Percentiles rank a stretch among this genome's conserved stretches.
Evolutionary conservation across 2,113 vertebrate genomes (phyloP).

Genomic region (Phasianus colchicus): DNA sequence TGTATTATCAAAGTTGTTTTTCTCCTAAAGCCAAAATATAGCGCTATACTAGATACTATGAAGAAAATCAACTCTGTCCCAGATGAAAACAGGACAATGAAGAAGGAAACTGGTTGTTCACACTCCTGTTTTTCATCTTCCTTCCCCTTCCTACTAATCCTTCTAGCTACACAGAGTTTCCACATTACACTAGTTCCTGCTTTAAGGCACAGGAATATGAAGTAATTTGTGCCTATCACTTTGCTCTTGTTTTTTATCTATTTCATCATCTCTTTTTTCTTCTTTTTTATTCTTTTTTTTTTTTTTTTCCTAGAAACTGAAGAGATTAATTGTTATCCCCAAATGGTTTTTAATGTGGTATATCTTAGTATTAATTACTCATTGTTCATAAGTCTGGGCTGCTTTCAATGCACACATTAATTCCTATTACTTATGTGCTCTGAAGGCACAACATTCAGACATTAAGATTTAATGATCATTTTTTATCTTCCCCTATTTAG

Average conservation of each 20-base stretch:
- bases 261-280: not conserved
- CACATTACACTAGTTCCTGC: rapidly evolving
- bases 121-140: not conserved
- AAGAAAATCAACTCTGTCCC: too few relatives aligned
- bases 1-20: too few relatives aligned
- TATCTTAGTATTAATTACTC: slow-evolving; percentile 21
- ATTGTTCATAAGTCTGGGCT: not conserved
- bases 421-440: slow-evolving; percentile 8
- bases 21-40: too few relatives aligned
- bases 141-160: not conserved
- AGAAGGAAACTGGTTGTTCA: not conserved
- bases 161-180: not conserved
- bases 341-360: not conserved
- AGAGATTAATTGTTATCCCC: not conserved
- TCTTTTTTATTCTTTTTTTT: not conserved
- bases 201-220: not conserved
- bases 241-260: not conserved
- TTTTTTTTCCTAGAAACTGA: not conserved
- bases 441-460: not conserved
- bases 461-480: not conserved
- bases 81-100: not conserved
- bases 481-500: not conserved
- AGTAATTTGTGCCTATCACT: not conserved
- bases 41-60: too few relatives aligned
- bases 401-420: not conserved